A percentile compares a stretch with the other conserved stretches of the same genome.
Conservation (phyloP, 2,888 invertebrate genomes). For the Eristalis arbustorum region DNA sequence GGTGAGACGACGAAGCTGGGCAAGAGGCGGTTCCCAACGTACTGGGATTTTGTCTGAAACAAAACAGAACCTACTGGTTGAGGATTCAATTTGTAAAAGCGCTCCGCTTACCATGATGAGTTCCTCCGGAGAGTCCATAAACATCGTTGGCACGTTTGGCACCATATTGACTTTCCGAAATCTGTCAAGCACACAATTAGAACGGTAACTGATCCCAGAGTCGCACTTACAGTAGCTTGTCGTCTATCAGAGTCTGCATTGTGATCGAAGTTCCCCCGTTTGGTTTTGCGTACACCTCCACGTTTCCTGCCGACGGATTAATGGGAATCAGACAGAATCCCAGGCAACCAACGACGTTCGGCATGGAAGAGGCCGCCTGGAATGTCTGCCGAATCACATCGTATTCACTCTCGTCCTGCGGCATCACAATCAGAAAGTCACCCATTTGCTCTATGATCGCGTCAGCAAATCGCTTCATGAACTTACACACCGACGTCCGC, state of each 20-base stretch:
- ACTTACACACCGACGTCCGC: conserved; percentile 74
- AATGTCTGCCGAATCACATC: conserved; percentile 75
- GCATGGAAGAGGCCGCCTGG: conserved; percentile 75
- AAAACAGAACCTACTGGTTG: background rate
- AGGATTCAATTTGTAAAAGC: background rate
- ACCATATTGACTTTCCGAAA: conserved; percentile 77
- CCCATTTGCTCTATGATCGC: conserved; percentile 74
- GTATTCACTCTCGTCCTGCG: conserved; percentile 73
- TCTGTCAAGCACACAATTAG: conserved; percentile 48
- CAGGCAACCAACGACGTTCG: conserved; percentile 76
- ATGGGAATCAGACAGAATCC: conserved; percentile 75
- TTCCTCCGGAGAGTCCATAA: conserved; percentile 73
- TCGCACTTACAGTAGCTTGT: conserved; percentile 74
- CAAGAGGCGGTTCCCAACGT: conserved; percentile 72
- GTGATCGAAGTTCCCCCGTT: conserved; percentile 73
- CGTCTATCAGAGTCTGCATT: conserved; percentile 77
- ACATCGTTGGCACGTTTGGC: conserved; percentile 72
- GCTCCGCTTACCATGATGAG: conserved; percentile 70
- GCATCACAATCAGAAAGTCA: conserved; percentile 73
- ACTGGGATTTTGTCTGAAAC: conserved; percentile 59
- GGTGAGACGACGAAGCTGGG: conserved; percentile 76
- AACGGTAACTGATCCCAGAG: background rate
- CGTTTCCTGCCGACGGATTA: conserved; percentile 70
- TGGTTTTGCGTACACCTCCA: conserved; percentile 65
- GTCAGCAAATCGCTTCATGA: conserved; percentile 76